Evolutionary conservation across 2,797 vertebrate species (phyloP).

Genomic region (Leucoraja ocellata): DNA sequence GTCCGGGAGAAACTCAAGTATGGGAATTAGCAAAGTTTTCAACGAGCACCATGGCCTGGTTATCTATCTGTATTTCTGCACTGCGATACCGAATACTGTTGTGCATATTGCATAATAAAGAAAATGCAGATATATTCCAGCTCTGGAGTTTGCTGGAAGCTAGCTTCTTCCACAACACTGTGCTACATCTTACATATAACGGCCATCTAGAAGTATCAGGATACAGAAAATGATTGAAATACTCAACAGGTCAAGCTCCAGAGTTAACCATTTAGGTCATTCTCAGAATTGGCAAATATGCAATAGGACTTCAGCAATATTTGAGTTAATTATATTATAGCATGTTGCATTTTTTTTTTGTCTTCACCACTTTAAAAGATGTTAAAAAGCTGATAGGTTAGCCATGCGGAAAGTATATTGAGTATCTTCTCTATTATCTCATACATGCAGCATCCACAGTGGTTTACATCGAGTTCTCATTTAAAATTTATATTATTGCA

Average conservation of each 20-base stretch:
- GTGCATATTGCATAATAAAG: not conserved
- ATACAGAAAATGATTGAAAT: no score
- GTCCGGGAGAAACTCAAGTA: no score
- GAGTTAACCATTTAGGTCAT: not conserved
- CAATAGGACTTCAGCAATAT: not conserved
- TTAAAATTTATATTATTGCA: constrained; percentile 1
- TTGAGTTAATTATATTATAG: no score
- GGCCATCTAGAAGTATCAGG: not conserved
- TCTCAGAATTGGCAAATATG: not conserved
- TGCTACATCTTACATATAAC: not conserved
- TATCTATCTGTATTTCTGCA: no score
- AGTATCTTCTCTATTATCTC: not conserved
- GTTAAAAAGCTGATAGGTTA: not conserved
- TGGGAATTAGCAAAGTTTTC: no score
- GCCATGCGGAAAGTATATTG: not conserved
- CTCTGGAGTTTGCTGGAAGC: not conserved
- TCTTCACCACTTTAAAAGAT: no score
- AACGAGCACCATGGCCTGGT: no score
- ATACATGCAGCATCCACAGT: not conserved
- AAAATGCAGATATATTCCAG: not conserved
- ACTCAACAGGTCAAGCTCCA: no score
- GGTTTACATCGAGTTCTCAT: not conserved
- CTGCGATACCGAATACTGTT: no score
- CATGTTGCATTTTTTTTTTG: no score
- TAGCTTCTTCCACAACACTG: not conserved